Base-by-base conservation (phyloP, 2,113 vertebrate genomes). In the Pontoporia blainvillei region DNA sequence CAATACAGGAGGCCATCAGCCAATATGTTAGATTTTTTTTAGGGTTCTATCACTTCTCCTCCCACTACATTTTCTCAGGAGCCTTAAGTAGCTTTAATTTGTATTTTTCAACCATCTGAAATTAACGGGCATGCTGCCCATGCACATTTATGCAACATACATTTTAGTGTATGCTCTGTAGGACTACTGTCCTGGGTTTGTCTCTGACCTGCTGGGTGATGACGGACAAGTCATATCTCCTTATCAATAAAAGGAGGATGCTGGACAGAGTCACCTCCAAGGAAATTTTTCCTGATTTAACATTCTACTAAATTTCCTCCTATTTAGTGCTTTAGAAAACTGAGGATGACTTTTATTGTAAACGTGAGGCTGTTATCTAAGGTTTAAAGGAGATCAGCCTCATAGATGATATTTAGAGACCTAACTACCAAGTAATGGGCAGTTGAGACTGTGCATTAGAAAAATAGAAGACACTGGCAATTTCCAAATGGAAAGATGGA, bases 81-180 rank as follows among this genome's bases (percentile, higher is more conserved):
- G 88, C 8, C 27, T 39, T 71, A 71, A 44, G 57, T 46, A 81
- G 12, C 44, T 69, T 81, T 85, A 59, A 54, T 31, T 61, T 81
- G 91, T 92, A 81, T 78, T 92, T 2, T 88, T 94, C 17, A 95
- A 92, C 21, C 72, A 82, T 52, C 52, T 71, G 14, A 57, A 90
- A 92, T 78, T 57, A 71, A 84, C 34, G 6, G 6, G 67, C 49
- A 95, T 29, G 41, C 4, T n/a, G 12, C 52, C 5, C 23, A 8
- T 85, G 23, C 14, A 1, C 20, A 85, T 62, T 78, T 90, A 57
- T 64, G 44, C 14, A 88, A 39, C 11, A 36, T 34, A 66, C 6
- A 71, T 29, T 66, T 64, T n/a, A 90, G 7, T 5, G 23, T 9
- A n/a, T 49, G 39, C 2, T 27, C 57, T 94, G 71, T 64, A 92